These are phyloP conservation scores for Enteromius afrohamiltoni DNA, from an alignment of 2,797 vertebrate genomes.

Conservation along the genomic window DNA sequence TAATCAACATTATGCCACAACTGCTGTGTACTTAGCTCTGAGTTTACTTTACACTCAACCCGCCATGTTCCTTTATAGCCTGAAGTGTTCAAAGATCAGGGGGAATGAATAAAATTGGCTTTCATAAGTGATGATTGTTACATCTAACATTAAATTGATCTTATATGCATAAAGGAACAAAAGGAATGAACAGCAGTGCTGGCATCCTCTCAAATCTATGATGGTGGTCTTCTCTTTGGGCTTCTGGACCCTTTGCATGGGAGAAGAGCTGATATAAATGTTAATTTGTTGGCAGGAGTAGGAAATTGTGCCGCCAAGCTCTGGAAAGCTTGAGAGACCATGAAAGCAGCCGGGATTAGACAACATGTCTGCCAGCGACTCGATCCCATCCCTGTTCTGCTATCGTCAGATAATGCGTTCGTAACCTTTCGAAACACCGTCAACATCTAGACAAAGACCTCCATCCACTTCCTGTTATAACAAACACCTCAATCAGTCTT, in stretches of 20 bases:
- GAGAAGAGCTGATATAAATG: constrained; percentile 29
- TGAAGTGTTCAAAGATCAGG: constrained; percentile 14
- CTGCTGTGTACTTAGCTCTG: neutral
- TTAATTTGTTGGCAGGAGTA: constrained; percentile 38
- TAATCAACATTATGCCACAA: neutral
- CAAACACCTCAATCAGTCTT: constrained; percentile 12
- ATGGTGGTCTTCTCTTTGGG: constrained; percentile 21
- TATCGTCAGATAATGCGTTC: neutral
- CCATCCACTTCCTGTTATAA: neutral
- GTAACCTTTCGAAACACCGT: neutral
- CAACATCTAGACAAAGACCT: neutral
- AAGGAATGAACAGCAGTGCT: constrained; percentile 13
- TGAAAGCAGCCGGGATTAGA: constrained; percentile 33
- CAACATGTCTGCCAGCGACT: neutral
- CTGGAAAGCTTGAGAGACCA: constrained; percentile 10
- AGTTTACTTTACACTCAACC: neutral
- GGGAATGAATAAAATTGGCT: neutral
- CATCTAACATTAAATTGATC: constrained; percentile 34
- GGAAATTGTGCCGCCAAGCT: neutral
- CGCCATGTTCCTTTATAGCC: neutral
- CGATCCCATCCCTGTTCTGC: neutral
- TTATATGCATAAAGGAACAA: constrained; percentile 28
- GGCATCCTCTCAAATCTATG: constrained; percentile 14
- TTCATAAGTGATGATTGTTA: constrained; percentile 16
- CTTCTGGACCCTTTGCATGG: constrained; percentile 23